Evolutionary conservation across 2,888 invertebrate species (phyloP).

Genomic region (Celastrina argiolus): DNA sequence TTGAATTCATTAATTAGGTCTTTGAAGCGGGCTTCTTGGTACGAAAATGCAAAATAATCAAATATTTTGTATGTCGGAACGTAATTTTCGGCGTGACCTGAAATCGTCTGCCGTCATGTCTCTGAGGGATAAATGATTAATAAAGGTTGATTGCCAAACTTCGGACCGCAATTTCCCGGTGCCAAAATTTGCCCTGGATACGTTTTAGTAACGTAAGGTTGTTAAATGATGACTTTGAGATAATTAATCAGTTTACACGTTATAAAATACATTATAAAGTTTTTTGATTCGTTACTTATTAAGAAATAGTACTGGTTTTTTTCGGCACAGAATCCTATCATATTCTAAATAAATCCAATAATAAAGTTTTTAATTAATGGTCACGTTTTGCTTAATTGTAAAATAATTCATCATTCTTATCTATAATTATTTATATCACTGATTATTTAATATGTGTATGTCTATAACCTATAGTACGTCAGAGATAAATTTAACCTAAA

Average conservation of each 20-base stretch:
- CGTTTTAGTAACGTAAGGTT: background rate
- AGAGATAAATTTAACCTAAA: too few relatives aligned
- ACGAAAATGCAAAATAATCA: background rate
- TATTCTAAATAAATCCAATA: too few relatives aligned
- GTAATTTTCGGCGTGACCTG: slow-evolving; percentile 10
- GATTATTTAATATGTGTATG: too few relatives aligned
- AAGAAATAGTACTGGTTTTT: too few relatives aligned
- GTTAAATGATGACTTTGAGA: background rate
- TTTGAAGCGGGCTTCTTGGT: background rate
- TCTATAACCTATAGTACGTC: too few relatives aligned
- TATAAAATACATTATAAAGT: too few relatives aligned
- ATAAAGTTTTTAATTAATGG: too few relatives aligned
- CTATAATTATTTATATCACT: too few relatives aligned
- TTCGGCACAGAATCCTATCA: too few relatives aligned
- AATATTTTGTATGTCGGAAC: background rate
- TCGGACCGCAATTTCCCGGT: background rate
- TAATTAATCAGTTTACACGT: background rate
- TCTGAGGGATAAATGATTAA: slow-evolving; percentile 3
- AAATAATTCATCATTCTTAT: too few relatives aligned
- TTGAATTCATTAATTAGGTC: slow-evolving; percentile 5
- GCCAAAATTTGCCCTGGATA: background rate
- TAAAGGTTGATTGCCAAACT: slow-evolving; percentile 9
- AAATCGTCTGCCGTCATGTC: background rate
- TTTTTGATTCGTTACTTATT: too few relatives aligned
- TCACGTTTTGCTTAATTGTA: too few relatives aligned